These are phyloP conservation scores for Micoletzkya japonica DNA, from an alignment of 2,888 invertebrate species.

Conservation along the genomic window DNA sequence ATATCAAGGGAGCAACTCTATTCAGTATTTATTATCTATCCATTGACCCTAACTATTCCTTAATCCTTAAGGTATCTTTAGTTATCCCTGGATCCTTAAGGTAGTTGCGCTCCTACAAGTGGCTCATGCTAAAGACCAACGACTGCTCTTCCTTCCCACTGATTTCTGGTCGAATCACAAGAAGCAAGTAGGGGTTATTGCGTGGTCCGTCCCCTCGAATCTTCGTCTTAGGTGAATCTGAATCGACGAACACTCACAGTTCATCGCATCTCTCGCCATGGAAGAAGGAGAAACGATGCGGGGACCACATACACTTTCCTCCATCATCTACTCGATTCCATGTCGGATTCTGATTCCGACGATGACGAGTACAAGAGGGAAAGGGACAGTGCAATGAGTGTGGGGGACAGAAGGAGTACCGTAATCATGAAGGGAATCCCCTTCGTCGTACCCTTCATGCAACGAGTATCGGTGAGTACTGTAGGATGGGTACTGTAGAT, in stretches of 20 bases:
- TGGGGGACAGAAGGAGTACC: slow-evolving; percentile 64
- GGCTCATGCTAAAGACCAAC: slow-evolving; percentile 82
- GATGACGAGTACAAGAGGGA: slow-evolving; percentile 18
- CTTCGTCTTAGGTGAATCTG: not conserved
- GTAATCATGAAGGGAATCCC: slow-evolving; percentile 89
- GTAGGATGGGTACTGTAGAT: not conserved
- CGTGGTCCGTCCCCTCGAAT: not conserved
- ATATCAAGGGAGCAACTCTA: not conserved
- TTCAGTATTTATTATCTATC: not conserved
- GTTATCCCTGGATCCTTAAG: slow-evolving; percentile 8
- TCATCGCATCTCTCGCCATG: not conserved
- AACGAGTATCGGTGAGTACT: slow-evolving; percentile 71
- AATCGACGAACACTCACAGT: not conserved
- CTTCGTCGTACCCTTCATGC: slow-evolving; percentile 88
- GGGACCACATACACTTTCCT: slow-evolving; percentile 1
- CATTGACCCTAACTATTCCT: not conserved
- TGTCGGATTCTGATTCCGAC: slow-evolving; percentile 20
- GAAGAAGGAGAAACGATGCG: not conserved
- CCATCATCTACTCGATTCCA: not conserved
- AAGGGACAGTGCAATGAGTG: not conserved
- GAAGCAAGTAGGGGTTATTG: slow-evolving; percentile 31
- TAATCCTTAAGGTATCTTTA: too few relatives aligned
- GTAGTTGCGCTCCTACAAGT: slow-evolving; percentile 79
- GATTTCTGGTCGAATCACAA: slow-evolving; percentile 71
- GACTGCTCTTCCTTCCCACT: slow-evolving; percentile 78